These are phyloP conservation scores for Entelurus aequoreus DNA, from an alignment of 2,113 vertebrate species.

Conservation along the genomic window DNA sequence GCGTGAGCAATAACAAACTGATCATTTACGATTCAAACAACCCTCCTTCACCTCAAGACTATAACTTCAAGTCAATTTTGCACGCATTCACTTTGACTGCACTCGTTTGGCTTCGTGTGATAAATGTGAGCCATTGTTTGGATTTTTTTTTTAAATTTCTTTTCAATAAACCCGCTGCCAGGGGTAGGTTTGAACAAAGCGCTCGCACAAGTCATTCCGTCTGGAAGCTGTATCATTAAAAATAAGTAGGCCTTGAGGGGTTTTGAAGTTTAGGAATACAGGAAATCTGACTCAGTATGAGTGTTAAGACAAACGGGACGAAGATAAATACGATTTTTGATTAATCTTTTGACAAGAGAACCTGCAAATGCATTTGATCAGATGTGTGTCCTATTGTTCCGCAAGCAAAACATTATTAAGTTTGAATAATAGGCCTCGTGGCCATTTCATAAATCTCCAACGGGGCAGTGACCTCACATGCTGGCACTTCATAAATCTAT, in stretches of 20 bases:
- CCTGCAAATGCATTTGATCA: slow-evolving; percentile 48
- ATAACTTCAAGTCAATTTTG: slow-evolving; percentile 26
- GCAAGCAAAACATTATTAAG: slow-evolving; percentile 59
- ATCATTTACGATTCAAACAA: slow-evolving; percentile 39
- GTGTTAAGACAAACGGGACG: slow-evolving; percentile 6
- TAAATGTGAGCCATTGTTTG: neutral
- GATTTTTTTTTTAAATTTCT: slow-evolving; percentile 13
- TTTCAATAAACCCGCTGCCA: slow-evolving; percentile 30
- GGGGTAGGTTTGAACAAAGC: slow-evolving; percentile 32
- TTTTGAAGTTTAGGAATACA: slow-evolving; percentile 31
- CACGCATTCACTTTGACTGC: slow-evolving; percentile 12
- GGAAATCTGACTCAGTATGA: neutral
- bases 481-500: slow-evolving; percentile 72
- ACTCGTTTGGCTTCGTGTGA: slow-evolving; percentile 8
- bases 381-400: slow-evolving; percentile 48
- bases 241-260: slow-evolving; percentile 35
- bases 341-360: neutral
- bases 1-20: slow-evolving; percentile 39
- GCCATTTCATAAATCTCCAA: slow-evolving; percentile 73
- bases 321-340: neutral
- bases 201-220: slow-evolving; percentile 25
- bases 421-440: slow-evolving; percentile 57
- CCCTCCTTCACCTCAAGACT: slow-evolving; percentile 41
- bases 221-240: slow-evolving; percentile 27
- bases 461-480: slow-evolving; percentile 64